These are phyloP conservation scores for Alectoris magna DNA, from an alignment of 2,797 vertebrate species.

Conservation along the genomic window DNA sequence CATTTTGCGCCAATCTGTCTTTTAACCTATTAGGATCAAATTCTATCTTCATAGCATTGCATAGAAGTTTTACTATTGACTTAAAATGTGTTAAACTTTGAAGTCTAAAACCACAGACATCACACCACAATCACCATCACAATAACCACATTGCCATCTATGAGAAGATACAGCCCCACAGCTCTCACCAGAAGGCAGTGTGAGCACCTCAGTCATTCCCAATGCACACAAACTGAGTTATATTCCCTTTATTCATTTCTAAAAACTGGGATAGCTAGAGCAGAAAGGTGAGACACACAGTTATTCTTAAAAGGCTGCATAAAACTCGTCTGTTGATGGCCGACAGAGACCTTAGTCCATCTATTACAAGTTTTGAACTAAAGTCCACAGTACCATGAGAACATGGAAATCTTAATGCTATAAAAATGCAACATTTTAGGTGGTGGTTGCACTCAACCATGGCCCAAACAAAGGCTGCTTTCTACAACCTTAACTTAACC, in stretches of 20 bases:
- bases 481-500: background rate
- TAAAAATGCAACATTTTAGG: background rate
- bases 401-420: background rate
- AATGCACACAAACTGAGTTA: background rate
- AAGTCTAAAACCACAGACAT: background rate
- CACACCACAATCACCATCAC: background rate
- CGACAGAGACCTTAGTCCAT: background rate
- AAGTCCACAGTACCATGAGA: background rate
- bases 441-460: background rate
- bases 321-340: background rate
- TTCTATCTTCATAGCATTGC: background rate
- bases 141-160: accelerated
- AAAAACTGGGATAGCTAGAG: background rate
- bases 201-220: background rate
- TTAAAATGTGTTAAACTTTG: background rate
- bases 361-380: background rate
- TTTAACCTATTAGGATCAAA: background rate
- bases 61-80: background rate
- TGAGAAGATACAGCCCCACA: background rate
- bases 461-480: background rate
- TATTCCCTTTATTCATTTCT: background rate
- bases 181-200: background rate
- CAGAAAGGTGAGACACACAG: background rate
- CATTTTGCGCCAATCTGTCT: background rate
- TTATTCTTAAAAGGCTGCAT: background rate